These are phyloP conservation scores for Corythaeola cristata DNA, from an alignment of 2,113 vertebrate genomes.

Conservation along the genomic window DNA sequence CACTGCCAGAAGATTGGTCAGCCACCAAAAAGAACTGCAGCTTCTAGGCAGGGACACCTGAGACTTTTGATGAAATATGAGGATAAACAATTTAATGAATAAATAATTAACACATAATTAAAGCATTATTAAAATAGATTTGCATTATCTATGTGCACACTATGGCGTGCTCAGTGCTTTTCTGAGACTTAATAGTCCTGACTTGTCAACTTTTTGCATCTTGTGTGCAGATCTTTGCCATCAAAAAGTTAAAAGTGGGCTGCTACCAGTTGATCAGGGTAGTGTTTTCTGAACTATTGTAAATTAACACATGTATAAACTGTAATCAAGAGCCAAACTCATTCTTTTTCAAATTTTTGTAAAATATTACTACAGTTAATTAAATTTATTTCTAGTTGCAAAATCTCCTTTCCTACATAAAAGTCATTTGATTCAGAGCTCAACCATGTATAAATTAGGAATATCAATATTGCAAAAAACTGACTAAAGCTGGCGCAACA, in stretches of 20 bases:
- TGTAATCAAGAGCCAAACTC: not conserved
- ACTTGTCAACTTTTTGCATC: not conserved
- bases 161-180: not conserved
- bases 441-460: not conserved
- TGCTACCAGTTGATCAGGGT: not conserved
- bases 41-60: not conserved
- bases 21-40: not conserved
- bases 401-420: not conserved
- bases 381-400: not conserved
- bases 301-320: not conserved
- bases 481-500: not conserved
- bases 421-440: not conserved
- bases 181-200: not conserved
- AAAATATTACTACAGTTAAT: not conserved
- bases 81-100: slow-evolving; percentile 65
- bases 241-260: not conserved
- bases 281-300: not conserved
- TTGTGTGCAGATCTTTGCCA: not conserved
- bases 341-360: not conserved
- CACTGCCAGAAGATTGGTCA: not conserved
- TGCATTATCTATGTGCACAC: not conserved
- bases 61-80: slow-evolving; percentile 40
- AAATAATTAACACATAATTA: slow-evolving; percentile 71
- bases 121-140: slow-evolving; percentile 67
- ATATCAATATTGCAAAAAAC: not conserved